Evolutionary conservation across 2,797 vertebrate species (phyloP), one percentile per base, ranked within the genome.

Genomic region (Balearica regulorum): DNA sequence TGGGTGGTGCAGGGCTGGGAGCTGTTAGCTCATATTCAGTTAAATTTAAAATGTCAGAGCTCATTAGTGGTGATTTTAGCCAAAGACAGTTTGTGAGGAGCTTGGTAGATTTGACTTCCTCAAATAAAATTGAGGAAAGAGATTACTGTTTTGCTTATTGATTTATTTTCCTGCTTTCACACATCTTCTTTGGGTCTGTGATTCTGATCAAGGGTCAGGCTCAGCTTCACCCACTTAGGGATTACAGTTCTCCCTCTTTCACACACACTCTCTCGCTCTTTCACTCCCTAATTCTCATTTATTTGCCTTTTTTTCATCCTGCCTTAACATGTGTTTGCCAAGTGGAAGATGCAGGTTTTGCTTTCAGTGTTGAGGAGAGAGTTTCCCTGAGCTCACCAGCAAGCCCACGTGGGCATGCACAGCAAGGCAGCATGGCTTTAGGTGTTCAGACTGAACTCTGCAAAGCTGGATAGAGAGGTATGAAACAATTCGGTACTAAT

Each of bases 21-120:
- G 96, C 96, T 94, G 96, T 98, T 98, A 97, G 95, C 96, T 96
- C 89, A 48, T 93, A 96, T 92, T 93, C 95, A 87, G 97, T 97
- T 97, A 97, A 96, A 97, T 98, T 98, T 97, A 97, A 97, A 43
- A 96, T 97, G 98, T 98, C 98, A 98, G 95, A 97, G 93, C 97
- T 98, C 54, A 28, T 98, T 98, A 98, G 95, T 3, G 14, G 90
- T 98, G 98, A 98, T 94, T 98, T 96, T 98, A 98, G 97, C 97
- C 98, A 98, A 97, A 97, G 97, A 97, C 97, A 70, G 90, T 79
- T 97, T 95, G 94, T 58, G 91, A 97, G 96, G 87, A 94, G 93
- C 97, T 97, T 22, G 10, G 96, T 95, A 96, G 97, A 97, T 96
- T 90, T 90, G 70, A 97, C 97, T 98, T 98, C 97, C 97, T 98